Evolutionary conservation across 2,113 vertebrate genomes (phyloP).

Genomic region (Cyprinus carpio): DNA sequence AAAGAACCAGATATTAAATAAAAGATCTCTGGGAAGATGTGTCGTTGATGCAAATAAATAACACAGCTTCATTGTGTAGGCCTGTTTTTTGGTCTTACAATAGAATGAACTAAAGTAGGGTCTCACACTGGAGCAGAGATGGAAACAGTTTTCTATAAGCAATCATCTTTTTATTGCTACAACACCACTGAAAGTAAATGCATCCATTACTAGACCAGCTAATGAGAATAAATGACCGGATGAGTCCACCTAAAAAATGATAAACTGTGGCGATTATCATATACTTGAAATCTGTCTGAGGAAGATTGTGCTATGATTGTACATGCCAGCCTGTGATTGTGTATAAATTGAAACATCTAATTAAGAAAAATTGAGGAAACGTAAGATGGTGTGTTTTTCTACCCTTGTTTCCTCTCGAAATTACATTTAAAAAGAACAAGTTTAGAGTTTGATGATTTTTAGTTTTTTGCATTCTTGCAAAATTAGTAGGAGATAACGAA

Average conservation of each 20-base stretch:
- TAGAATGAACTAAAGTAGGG: background rate
- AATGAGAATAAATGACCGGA: background rate
- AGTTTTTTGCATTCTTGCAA: background rate
- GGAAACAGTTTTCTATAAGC: background rate
- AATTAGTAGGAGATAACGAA: background rate
- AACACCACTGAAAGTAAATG: background rate
- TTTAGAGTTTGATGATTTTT: background rate
- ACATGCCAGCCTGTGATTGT: background rate
- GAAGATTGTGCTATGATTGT: background rate
- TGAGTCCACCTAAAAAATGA: background rate
- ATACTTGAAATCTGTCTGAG: background rate
- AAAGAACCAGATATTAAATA: constrained; percentile 35
- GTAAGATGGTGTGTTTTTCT: background rate
- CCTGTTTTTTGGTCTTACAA: background rate
- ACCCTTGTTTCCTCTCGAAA: background rate
- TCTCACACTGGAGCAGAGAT: background rate
- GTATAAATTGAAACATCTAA: background rate
- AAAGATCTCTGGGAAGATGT: constrained; percentile 8
- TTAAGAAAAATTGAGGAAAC: background rate
- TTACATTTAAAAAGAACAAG: background rate
- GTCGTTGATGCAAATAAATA: constrained; percentile 31
- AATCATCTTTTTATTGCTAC: background rate
- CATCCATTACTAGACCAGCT: background rate
- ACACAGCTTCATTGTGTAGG: background rate
- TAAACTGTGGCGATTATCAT: background rate